Evolutionary conservation across 2,113 vertebrate species (phyloP).

Genomic region (Bos taurus): ARS-UCD2.0 NC_037346.1:50856501-50857000

Average conservation of each 20-base stretch:
- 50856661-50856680: not conserved
- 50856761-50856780: not conserved
- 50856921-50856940: not conserved
- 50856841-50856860: not conserved
- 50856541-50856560: slow-evolving; percentile 74
- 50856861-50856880: not conserved
- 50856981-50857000: not conserved
- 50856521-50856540: slow-evolving; percentile 91
- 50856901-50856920: not conserved
- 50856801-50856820: rapidly evolving
- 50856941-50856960: too few relatives aligned
- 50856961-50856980: rapidly evolving
- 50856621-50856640: not conserved
- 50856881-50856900: not conserved
- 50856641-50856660: not conserved
- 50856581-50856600: rapidly evolving
- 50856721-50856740: not conserved
- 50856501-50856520: slow-evolving; percentile 87
- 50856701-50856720: not conserved
- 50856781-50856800: not conserved
- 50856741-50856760: not conserved
- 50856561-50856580: rapidly evolving
- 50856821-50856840: not conserved
- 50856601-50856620: rapidly evolving
- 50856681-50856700: not conserved